Base-by-base conservation (phyloP, 2,888 invertebrate genomes). In the Calliopum simillimum region DNA sequence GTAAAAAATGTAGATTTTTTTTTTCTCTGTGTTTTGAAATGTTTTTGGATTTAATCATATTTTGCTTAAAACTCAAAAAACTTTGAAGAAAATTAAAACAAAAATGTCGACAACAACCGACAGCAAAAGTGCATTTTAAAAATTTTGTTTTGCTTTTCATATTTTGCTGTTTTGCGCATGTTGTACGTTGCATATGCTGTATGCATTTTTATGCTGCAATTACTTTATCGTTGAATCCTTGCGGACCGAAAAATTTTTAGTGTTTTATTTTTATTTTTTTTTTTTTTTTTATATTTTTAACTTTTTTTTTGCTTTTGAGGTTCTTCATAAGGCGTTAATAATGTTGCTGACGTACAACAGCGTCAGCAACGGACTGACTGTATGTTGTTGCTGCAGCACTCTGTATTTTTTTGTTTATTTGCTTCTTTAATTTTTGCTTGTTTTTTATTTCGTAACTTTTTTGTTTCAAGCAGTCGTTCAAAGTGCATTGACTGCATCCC, bases 401-500 rank as follows among this genome's bases (percentile, higher is more conserved):
- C 33, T 6, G 33, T 53, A 53, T 53, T 64, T 41, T 21, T 53
- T 21, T 0, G 43, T 12, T 61, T n/a, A 19, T 61, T 61, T 44
- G 43, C 33, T 59, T 59, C 43, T 19, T 46, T 61, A 47, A 21
- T 62, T 21, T 47, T 14, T 6, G 47, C 47, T 41, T 59, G 12
- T 19, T 46, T 63, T 33, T 63, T 63, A 51, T 64, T 64, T 64
- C 49, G 49, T 23, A 63, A 49, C 49, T 64, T 64, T 33, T 49
- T 64, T 51, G 63, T 64, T 51, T 49, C 63, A 33, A 25, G 51
- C 49, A 33, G 19, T 16, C 46, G 49, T 64, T 33, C 49, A 64
- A 25, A 51, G 63, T 64, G 63, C 63, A 64, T 51, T 64, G 63
- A 64, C 63, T 64, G 63, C 49, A 64, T 49, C 41, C 56, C 8